These are phyloP conservation scores for Eupleurogrammus muticus DNA, from an alignment of 2,797 vertebrate species.

Conservation along the genomic window DNA sequence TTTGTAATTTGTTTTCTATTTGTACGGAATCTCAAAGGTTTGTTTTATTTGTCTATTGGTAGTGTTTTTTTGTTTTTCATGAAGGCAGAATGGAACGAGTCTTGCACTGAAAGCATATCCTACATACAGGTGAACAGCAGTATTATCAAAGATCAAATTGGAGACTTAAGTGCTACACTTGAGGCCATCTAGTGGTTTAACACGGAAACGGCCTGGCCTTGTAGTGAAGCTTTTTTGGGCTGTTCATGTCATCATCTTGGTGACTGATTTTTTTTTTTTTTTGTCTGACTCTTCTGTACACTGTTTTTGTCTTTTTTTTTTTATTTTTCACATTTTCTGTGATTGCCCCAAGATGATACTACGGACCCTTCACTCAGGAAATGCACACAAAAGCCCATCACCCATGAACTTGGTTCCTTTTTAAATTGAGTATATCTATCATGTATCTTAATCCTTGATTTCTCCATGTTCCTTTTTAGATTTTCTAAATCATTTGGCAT, in stretches of 20 bases:
- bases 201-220: slow-evolving; percentile 57
- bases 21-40: slow-evolving; percentile 58
- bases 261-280: slow-evolving; percentile 46
- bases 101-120: slow-evolving; percentile 88
- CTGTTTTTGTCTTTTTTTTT: slow-evolving; percentile 46
- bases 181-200: slow-evolving; percentile 78
- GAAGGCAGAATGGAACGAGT: slow-evolving; percentile 76
- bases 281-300: slow-evolving; percentile 74
- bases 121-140: slow-evolving; percentile 81
- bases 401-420: slow-evolving; percentile 55
- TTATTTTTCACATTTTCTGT: slow-evolving; percentile 55
- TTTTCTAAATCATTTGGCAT: slow-evolving; percentile 46
- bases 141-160: slow-evolving; percentile 85
- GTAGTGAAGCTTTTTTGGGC: slow-evolving; percentile 69
- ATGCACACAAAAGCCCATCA: slow-evolving; percentile 64
- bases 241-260: slow-evolving; percentile 57
- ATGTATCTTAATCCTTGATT: slow-evolving; percentile 45
- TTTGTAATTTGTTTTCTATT: slow-evolving; percentile 68
- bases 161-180: slow-evolving; percentile 67
- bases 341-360: slow-evolving; percentile 66
- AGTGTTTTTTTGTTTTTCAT: slow-evolving; percentile 60
- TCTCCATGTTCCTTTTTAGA: slow-evolving; percentile 57
- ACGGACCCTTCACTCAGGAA: slow-evolving; percentile 82
- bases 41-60: slow-evolving; percentile 56
- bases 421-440: slow-evolving; percentile 39